Percentiles rank a stretch among this genome's conserved stretches.
Evolutionary conservation across 1,140 invertebrate genomes (phyloP).

Genomic region (Drosophila mojavensis): DNA sequence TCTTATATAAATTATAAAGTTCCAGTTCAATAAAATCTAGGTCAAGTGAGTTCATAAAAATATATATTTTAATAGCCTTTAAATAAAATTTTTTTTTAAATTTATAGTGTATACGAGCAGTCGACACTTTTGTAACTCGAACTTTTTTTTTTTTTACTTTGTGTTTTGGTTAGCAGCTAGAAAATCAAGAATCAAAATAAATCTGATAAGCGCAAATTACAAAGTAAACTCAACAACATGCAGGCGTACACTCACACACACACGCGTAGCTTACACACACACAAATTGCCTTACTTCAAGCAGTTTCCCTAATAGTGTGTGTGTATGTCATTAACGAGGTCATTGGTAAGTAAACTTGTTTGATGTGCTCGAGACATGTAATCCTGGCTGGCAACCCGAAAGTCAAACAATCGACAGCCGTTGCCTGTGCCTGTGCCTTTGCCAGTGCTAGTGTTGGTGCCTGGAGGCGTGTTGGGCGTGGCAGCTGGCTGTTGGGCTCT

Average conservation of each 20-base stretch:
- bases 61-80: no score
- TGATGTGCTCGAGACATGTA: conserved; percentile 82
- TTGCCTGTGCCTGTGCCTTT: conserved; percentile 13
- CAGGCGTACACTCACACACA: conserved; percentile 24
- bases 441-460: neutral
- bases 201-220: conserved; percentile 81
- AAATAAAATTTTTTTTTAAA: no score
- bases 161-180: conserved; percentile 48
- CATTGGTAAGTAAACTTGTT: conserved; percentile 81
- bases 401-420: conserved; percentile 55
- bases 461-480: conserved; percentile 1
- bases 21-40: no score
- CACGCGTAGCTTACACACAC: conserved; percentile 17
- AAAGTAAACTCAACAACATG: conserved; percentile 66
- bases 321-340: conserved; percentile 76
- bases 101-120: conserved; percentile 9
- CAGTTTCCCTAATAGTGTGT: conserved; percentile 13
- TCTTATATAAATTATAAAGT: no score
- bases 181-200: conserved; percentile 81
- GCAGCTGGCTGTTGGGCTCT: neutral
- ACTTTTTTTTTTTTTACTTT: neutral
- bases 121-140: neutral
- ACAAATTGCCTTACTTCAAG: conserved; percentile 10
- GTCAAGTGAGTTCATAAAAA: no score
- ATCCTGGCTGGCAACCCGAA: conserved; percentile 52